These are phyloP conservation scores for Rhingia rostrata DNA, from an alignment of 2,888 invertebrate genomes.

Conservation along the genomic window DNA sequence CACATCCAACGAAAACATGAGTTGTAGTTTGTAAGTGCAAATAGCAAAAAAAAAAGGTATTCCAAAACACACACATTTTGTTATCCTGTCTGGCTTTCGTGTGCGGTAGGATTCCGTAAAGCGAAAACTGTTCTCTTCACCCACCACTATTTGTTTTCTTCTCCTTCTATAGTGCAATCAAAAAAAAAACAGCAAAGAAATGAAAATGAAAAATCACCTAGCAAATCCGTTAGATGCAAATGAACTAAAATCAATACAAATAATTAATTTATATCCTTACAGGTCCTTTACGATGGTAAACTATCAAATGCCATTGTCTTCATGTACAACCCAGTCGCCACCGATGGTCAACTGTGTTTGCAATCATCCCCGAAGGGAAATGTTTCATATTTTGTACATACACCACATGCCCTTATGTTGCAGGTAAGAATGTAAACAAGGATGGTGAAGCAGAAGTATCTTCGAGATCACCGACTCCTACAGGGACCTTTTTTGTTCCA, in stretches of 20 bases:
- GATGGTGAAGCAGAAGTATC: conserved; percentile 5
- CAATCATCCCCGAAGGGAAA: conserved; percentile 99
- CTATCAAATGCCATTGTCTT: conserved; percentile 98
- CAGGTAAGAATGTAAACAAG: conserved; percentile 86
- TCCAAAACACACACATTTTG: conserved; percentile 3
- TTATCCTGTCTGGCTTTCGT: conserved; percentile 32
- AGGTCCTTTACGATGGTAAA: conserved; percentile 99
- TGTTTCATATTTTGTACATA: conserved; percentile 98
- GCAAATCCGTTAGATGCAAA: conserved; percentile 26
- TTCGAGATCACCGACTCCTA: background rate
- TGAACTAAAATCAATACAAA: conserved; percentile 37
- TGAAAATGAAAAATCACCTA: conserved; percentile 30
- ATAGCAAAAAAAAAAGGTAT: conserved; percentile 7
- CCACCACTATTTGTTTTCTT: conserved; percentile 13
- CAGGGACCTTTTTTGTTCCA: background rate
- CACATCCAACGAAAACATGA: conserved; percentile 16
- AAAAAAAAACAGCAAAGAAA: conserved; percentile 10
- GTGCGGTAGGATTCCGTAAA: conserved; percentile 19
- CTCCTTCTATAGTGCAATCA: conserved; percentile 39
- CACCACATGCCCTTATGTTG: conserved; percentile 99
- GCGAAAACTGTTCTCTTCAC: background rate
- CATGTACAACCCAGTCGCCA: conserved; percentile 99
- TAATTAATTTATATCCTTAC: conserved; percentile 75
- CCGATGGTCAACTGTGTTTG: conserved; percentile 98
- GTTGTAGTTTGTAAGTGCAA: conserved; percentile 10